These are phyloP conservation scores for Brachyopa scutellaris DNA, from an alignment of 2,888 invertebrate species.

Conservation along the genomic window DNA sequence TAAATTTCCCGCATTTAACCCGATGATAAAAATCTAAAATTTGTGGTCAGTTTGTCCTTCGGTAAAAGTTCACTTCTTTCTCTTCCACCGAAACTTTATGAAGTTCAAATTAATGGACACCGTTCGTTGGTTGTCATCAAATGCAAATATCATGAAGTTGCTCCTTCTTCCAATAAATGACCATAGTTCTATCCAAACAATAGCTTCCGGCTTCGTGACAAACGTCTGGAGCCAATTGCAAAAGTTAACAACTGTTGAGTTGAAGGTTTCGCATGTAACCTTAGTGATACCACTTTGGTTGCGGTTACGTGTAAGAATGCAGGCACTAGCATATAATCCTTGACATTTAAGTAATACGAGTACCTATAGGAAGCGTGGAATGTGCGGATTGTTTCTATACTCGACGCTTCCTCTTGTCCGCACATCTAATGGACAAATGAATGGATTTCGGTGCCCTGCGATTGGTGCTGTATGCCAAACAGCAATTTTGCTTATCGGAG, in stretches of 20 bases:
- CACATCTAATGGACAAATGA: slow-evolving; percentile 52
- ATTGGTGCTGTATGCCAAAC: slow-evolving; percentile 36
- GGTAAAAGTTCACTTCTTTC: slow-evolving; percentile 11
- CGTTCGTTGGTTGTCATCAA: slow-evolving; percentile 19
- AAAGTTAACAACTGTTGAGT: slow-evolving; percentile 59
- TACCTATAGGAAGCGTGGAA: slow-evolving; percentile 21
- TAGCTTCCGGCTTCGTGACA: slow-evolving; percentile 59
- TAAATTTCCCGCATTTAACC: slow-evolving; percentile 26
- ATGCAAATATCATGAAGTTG: slow-evolving; percentile 43
- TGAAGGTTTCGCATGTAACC: slow-evolving; percentile 36
- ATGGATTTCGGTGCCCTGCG: slow-evolving; percentile 25
- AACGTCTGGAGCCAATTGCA: slow-evolving; percentile 46
- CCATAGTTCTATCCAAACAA: neutral
- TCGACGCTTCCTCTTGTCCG: slow-evolving; percentile 19
- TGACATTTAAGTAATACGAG: slow-evolving; percentile 68
- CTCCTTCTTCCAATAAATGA: neutral
- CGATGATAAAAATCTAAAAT: slow-evolving; percentile 29
- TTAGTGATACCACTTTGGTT: slow-evolving; percentile 29
- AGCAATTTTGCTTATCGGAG: slow-evolving; percentile 38
- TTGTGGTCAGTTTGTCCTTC: slow-evolving; percentile 38
- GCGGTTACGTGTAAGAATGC: slow-evolving; percentile 16
- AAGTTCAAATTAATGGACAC: slow-evolving; percentile 4
- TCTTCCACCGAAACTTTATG: neutral
- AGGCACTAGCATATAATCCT: slow-evolving; percentile 37
- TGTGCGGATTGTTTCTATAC: slow-evolving; percentile 38